Evolutionary conservation across 2,888 invertebrate species (phyloP), one percentile per base, ranked within the genome.

Genomic region (Cosmia trapezina): DNA sequence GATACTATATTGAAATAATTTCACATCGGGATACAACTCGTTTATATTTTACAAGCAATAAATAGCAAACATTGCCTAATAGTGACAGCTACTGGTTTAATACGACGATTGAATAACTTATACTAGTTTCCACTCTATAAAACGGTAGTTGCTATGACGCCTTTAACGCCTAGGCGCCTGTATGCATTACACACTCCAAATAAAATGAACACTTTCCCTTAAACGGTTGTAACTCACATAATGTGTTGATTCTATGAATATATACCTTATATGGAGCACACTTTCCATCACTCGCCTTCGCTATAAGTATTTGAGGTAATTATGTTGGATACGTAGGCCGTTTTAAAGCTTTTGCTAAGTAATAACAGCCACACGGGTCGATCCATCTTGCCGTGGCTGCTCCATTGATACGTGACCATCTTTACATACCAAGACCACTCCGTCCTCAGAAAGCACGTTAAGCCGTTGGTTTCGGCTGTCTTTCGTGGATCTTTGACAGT

Each of bases 161-260:
- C 76, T 70, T 64, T 53, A 54, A 64, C 68, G 77, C 77, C 33
- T 47, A 3, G 65, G 80, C 78, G 80, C 78, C 72, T 53, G 43
- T 56, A 28, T 65, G 62, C 57, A 62, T 68, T 70, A 45, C 59
- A 67, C 66, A 62, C 57, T 72, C 59, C 33, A 22, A 49, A 62
- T 80, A 82, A 72, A 62, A 67, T 67, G 57, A 69, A 64, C 68
- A 72, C 43, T 28, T n/a, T 43, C 11, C 82, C 78, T 47, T 80
- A 82, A 77, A 65, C 57, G 82, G 72, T 72, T 6, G 12, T 76
- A 53, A 60, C 43, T 57, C 57, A 76, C 70, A 76, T 76, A 66
- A 76, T 19, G 62, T 33, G 73, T 73, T 14, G 45, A 12, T 57
- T 65, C 57, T 12, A 41, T 60, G 75, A 80, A 74, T 80, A 80